Evolutionary conservation across 2,888 invertebrate genomes (phyloP), one percentile per base, ranked within the genome.

Genomic region (Chalcosyrphus nemorum): DNA sequence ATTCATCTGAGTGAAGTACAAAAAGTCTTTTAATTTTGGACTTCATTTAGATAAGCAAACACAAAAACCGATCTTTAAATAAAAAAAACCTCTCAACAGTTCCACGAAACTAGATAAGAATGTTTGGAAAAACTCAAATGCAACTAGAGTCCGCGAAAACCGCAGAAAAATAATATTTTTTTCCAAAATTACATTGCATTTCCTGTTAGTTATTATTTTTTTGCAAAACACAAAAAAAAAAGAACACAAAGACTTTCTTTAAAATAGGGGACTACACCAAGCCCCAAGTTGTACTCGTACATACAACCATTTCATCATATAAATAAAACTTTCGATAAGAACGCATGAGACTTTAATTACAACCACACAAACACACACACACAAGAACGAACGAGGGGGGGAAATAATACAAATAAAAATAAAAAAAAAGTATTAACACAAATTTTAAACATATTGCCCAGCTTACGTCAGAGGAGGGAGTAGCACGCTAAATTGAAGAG

Each of bases 401-500:
- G 19, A 56, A 38, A 65, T 45, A 43, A 47, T 9, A 52, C 54
- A 45, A 45, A 54, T 38, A 74, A 47, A 35, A 35, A 15, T 24
- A 57, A 27, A 35, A 27, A 43, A 61, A 43, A 19, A 61, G 45
- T 84, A 52, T 84, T 57, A 72, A 77, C 77, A 82, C 68, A 82
- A 77, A 82, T 80, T 74, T 72, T 52, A 65, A 80, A 84, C 50
- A 84, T 63, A 74, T 65, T 70, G 61, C 72, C 50, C 68, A 19
- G 78, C 74, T 78, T 84, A 82, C 81, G 81, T 57, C 61, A 70
- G 45, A 84, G 63, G 68, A 63, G 78, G 84, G 78, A 78, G 70
- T 74, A 68, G 54, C 54, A 65, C 63, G 65, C 76, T 81, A 80
- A 84, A 84, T 80, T 80, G 84, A 70, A 84, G 80, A 84, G 84